A percentile compares a stretch with the other conserved stretches of the same genome.
These are phyloP conservation scores for Bovichtus variegatus DNA, from an alignment of 2,797 vertebrate genomes.

Conservation along the genomic window DNA sequence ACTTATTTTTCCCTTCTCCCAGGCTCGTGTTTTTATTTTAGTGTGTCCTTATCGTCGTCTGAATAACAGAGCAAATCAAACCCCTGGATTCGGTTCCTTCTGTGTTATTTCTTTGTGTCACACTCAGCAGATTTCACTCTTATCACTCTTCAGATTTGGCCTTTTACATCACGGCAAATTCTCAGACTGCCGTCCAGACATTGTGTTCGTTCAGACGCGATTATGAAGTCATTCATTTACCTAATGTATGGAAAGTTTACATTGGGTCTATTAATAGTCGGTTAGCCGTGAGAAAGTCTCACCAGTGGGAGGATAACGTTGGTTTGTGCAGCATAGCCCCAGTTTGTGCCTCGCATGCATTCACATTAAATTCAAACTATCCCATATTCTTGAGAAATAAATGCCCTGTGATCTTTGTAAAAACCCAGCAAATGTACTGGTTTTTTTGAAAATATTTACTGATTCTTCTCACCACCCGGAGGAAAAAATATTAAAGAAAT, in stretches of 20 bases:
- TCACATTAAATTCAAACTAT: neutral
- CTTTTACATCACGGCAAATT: conserved; percentile 67
- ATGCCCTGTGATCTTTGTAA: neutral
- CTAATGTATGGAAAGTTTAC: conserved; percentile 24
- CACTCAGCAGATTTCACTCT: conserved; percentile 47
- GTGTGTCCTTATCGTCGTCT: conserved; percentile 2
- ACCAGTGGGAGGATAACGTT: neutral
- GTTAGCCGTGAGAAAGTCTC: conserved; percentile 28
- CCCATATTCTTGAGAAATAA: neutral
- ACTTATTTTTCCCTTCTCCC: neutral
- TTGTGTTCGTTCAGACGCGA: conserved; percentile 16
- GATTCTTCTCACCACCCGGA: conserved; percentile 2
- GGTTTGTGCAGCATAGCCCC: neutral
- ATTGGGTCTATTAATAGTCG: conserved; percentile 10
- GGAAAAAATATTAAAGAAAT: neutral
- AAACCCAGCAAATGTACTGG: neutral
- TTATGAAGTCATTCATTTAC: conserved; percentile 36
- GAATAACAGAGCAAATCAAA: conserved; percentile 7
- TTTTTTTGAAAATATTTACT: conserved; percentile 9
- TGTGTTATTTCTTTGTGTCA: conserved; percentile 20
- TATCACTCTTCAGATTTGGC: conserved; percentile 46
- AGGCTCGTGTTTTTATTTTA: conserved; percentile 1
- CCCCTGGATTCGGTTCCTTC: neutral
- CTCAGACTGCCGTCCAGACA: conserved; percentile 56
- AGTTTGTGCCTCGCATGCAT: too few relatives aligned